Evolutionary conservation across 2,888 invertebrate genomes (phyloP).

Genomic region (Achlya flavicornis): DNA sequence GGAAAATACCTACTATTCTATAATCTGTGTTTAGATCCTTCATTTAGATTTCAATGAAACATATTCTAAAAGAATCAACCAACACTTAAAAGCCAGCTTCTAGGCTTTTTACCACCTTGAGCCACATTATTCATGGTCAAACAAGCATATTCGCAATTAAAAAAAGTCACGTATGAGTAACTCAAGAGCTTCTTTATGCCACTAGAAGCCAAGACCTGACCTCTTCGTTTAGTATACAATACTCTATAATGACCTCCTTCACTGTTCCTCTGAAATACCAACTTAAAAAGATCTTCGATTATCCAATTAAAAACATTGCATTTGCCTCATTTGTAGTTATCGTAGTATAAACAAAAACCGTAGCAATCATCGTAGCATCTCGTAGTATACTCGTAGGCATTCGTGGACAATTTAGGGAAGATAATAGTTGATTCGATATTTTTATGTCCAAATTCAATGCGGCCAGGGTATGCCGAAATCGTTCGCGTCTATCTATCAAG

Average conservation of each 20-base stretch:
- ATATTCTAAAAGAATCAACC: too few relatives aligned
- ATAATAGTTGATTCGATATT: background rate
- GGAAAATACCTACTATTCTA: too few relatives aligned
- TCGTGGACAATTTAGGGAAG: background rate
- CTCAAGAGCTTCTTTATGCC: too few relatives aligned
- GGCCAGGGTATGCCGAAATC: slow-evolving; percentile 11
- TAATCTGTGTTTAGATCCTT: too few relatives aligned
- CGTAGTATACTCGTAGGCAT: background rate
- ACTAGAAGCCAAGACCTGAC: background rate
- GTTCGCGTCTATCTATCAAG: slow-evolving; percentile 19
- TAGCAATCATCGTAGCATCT: background rate
- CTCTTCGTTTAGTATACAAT: too few relatives aligned
- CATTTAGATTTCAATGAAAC: too few relatives aligned
- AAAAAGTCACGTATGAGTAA: too few relatives aligned
- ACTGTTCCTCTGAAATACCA: background rate
- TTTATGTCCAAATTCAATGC: slow-evolving; percentile 1
- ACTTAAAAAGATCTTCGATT: background rate
- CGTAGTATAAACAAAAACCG: background rate
- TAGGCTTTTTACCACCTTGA: too few relatives aligned
- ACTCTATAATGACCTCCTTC: background rate
- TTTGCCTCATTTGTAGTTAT: background rate
- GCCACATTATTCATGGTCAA: too few relatives aligned
- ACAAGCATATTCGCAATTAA: too few relatives aligned
- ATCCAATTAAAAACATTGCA: background rate
- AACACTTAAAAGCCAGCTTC: too few relatives aligned